phyloP scores from a whole-genome alignment of 2,113 vertebrate species.

The Psephotus haematonotus region DNA sequence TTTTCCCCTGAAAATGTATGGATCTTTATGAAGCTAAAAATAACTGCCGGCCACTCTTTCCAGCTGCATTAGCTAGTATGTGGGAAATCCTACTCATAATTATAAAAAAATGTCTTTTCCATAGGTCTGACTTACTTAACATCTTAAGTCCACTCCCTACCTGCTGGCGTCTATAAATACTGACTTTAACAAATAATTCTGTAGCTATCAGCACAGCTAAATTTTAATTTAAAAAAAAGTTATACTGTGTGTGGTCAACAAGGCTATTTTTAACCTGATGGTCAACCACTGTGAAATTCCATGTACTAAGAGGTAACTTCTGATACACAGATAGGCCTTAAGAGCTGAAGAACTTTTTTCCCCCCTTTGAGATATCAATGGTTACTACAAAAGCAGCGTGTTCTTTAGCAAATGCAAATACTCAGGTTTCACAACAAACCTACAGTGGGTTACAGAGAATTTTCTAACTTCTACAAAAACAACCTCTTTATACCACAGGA shows the following conservation, averaged over 20 bases:
- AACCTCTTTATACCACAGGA: background rate
- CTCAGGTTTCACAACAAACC: background rate
- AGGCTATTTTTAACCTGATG: constrained; percentile 65
- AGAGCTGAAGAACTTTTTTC: constrained; percentile 13
- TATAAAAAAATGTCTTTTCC: background rate
- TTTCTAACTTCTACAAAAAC: background rate
- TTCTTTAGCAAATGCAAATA: background rate
- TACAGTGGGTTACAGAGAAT: background rate
- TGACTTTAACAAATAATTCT: background rate
- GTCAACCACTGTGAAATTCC: constrained; percentile 80
- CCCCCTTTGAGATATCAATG: background rate
- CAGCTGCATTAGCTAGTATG: background rate
- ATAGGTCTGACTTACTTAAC: background rate
- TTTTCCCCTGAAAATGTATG: background rate
- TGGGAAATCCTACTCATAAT: background rate
- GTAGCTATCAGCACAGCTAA: background rate
- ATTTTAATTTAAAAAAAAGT: background rate
- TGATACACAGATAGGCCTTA: background rate
- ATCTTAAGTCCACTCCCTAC: background rate
- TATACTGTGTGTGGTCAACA: constrained; percentile 25
- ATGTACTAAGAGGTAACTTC: constrained; percentile 9
- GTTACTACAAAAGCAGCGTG: background rate
- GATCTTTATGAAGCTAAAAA: background rate
- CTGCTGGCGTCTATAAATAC: background rate
- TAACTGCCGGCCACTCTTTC: background rate